Conservation (phyloP, 2,888 invertebrate genomes). For the Pseudococcus jackbeardsleyi region DNA sequence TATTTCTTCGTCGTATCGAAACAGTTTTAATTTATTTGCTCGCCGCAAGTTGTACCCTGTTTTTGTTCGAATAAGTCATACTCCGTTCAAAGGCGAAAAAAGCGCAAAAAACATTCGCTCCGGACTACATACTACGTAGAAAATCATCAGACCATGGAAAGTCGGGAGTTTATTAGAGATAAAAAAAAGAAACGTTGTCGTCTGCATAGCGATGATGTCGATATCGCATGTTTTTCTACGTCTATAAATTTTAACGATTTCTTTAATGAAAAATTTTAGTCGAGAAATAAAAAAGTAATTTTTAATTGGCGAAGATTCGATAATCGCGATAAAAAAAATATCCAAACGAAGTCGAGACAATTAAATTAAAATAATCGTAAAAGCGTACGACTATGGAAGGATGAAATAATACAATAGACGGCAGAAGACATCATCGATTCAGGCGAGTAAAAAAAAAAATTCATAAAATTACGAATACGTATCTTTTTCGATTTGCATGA, state of each 20-base stretch:
- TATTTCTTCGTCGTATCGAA: no score
- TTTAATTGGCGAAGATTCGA: slow-evolving; percentile 12
- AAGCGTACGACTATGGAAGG: not conserved
- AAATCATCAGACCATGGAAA: not conserved
- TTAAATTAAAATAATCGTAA: slow-evolving; percentile 15
- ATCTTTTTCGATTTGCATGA: not conserved
- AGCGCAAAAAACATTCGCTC: no score
- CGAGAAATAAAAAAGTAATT: slow-evolving; percentile 22
- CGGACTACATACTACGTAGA: not conserved
- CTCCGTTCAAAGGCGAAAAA: no score
- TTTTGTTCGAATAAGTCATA: no score
- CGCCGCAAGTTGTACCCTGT: no score
- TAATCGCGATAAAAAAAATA: not conserved
- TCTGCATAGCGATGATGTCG: not conserved
- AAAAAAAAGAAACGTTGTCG: not conserved
- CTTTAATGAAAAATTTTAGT: not conserved
- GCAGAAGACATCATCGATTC: not conserved
- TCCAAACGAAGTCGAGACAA: not conserved
- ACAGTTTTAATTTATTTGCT: no score
- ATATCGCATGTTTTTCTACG: not conserved
- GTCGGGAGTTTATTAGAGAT: not conserved
- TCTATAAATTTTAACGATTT: not conserved
- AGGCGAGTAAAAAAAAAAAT: slow-evolving; percentile 14
- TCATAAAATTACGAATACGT: not conserved
- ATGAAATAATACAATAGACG: not conserved